Conservation (phyloP, 1,140 invertebrate species). For the Galleria mellonella region DNA sequence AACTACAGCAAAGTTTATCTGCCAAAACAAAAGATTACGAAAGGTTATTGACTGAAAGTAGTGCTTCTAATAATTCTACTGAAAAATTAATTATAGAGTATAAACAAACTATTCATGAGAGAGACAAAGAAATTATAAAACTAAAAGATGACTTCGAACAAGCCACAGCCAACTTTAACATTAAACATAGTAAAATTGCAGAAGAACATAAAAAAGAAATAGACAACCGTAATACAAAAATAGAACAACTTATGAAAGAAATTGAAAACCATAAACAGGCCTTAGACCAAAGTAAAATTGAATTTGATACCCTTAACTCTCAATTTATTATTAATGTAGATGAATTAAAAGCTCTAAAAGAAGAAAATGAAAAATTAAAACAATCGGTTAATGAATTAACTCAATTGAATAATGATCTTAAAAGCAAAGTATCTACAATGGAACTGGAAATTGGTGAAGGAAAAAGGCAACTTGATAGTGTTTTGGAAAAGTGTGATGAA, state of each 20-base stretch:
- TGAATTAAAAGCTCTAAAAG: slow-evolving; percentile 58
- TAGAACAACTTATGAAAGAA: slow-evolving; percentile 63
- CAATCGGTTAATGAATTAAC: slow-evolving; percentile 50
- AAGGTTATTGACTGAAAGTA: slow-evolving; percentile 43
- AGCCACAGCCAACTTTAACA: slow-evolving; percentile 58
- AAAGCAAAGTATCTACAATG: slow-evolving; percentile 49
- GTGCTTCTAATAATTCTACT: slow-evolving; percentile 31
- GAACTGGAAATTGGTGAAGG: slow-evolving; percentile 67
- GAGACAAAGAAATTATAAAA: slow-evolving; percentile 65
- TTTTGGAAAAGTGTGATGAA: slow-evolving; percentile 55
- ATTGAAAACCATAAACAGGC: slow-evolving; percentile 69
- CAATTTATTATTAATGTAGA: slow-evolving; percentile 54
- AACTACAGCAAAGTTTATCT: slow-evolving; percentile 53
- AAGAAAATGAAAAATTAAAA: slow-evolving; percentile 62
- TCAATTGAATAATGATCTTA: slow-evolving; percentile 45
- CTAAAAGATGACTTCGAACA: slow-evolving; percentile 66
- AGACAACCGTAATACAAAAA: slow-evolving; percentile 63
- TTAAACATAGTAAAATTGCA: slow-evolving; percentile 60
- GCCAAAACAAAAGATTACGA: slow-evolving; percentile 62
- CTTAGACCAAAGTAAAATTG: slow-evolving; percentile 66
- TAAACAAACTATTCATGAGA: slow-evolving; percentile 60
- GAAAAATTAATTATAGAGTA: slow-evolving; percentile 62
- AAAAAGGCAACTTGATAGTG: slow-evolving; percentile 53
- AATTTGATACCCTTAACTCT: slow-evolving; percentile 52
- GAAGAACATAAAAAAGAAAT: slow-evolving; percentile 69